Base-by-base conservation (phyloP, 2,113 vertebrate genomes). In the Elephantulus edwardii region DNA sequence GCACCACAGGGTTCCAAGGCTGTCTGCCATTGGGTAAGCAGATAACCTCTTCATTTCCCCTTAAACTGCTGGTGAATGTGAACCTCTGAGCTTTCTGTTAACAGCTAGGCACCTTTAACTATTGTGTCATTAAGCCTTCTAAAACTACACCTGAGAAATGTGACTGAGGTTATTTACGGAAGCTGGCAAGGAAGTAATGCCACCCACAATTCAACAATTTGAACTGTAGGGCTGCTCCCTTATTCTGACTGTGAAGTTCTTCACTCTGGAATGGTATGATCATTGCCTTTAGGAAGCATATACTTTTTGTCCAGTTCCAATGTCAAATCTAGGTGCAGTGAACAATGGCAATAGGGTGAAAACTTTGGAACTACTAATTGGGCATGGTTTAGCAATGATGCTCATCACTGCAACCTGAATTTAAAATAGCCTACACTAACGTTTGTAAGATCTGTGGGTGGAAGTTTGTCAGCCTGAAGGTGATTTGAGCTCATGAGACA, bases 401-500 rank as follows among this genome's bases (percentile, higher is more conserved):
- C 70, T 70, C 74, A 1, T 68, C 72, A 83, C 42, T 66, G 83
- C 30, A 76, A 24, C 12, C 58, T 50, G 28, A 60, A 40, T 3
- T 13, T 28, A 38, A 20, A 5, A 24, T 54, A 8, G n/a, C 30
- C 3, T 26, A 33, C 4, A 12, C 24, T n/a, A 22, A 19, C 26
- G 11, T 40, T 48, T 68, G 3, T 35, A 54, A 82, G 52, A 68
- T 88, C 40, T 72, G n/a, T 52, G 52, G 79, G 50, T 75, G n/a
- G 4, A 66, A 66, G 22, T 72, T 68, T 83, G 66, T 62, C 38
- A 72, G 82, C 78, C 88, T 68, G 60, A 64, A 94, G 76, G 44
- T 76, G 44, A 70, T 83, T 90, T 92, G 40, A 28, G 62, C 54
- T 90, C 66, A 42, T 17, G 46, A 95, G 66, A 70, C 54, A 17